Evolutionary conservation across 2,888 invertebrate genomes (phyloP).

Genomic region (Synanthedon formicaeformis): DNA sequence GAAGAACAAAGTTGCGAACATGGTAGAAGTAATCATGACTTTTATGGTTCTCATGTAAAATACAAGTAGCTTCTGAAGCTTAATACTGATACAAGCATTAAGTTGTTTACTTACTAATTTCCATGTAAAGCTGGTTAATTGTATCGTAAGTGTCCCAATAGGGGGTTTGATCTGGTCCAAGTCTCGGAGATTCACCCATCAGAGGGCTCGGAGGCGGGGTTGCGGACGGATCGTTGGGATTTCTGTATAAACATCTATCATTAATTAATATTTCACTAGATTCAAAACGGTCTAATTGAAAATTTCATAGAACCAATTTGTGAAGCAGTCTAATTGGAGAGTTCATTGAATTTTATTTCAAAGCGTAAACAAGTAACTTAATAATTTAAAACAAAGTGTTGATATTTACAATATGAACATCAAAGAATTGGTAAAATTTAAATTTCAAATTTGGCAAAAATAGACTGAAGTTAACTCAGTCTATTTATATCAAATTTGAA

Average conservation of each 20-base stretch:
- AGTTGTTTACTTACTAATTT: constrained; percentile 71
- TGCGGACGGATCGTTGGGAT: constrained; percentile 73
- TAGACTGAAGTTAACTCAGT: too few relatives aligned
- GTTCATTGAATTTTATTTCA: not conserved
- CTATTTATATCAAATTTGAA: too few relatives aligned
- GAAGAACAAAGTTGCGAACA: too few relatives aligned
- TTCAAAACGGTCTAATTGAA: not conserved
- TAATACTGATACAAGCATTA: constrained; percentile 5
- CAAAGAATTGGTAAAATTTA: too few relatives aligned
- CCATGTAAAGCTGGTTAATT: constrained; percentile 90
- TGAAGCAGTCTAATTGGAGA: not conserved
- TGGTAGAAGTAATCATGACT: constrained; percentile 3
- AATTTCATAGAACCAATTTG: not conserved
- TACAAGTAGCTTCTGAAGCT: not conserved
- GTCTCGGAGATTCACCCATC: constrained; percentile 44
- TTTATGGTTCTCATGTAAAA: not conserved
- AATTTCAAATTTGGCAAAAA: too few relatives aligned
- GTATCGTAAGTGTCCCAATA: constrained; percentile 93
- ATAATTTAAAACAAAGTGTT: too few relatives aligned
- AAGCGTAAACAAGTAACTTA: not conserved
- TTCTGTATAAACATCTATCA: constrained; percentile 46
- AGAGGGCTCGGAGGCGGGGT: constrained; percentile 69
- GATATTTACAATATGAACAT: too few relatives aligned
- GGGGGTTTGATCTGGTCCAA: constrained; percentile 70
- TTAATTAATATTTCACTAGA: not conserved